Evolutionary conservation across 2,113 vertebrate species (phyloP).

Genomic region (Miniopterus natalensis): DNA sequence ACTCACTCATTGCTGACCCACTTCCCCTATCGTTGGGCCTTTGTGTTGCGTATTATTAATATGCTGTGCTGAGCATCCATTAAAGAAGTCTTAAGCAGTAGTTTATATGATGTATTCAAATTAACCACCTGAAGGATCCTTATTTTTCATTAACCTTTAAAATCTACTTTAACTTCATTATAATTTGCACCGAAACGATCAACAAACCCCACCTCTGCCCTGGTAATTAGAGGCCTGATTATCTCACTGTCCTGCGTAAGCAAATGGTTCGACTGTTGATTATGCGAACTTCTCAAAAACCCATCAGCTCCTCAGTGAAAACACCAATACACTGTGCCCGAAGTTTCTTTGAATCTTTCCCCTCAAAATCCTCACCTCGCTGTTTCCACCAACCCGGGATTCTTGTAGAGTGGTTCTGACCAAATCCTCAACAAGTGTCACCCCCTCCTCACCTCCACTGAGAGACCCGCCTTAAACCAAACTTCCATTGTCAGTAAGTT

Average conservation of each 20-base stretch:
- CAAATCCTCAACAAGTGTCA: neutral
- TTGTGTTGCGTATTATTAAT: neutral
- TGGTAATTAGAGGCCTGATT: neutral
- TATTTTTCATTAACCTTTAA: conserved; percentile 19
- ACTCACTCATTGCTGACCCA: neutral
- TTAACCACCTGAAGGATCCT: neutral
- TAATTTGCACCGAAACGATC: neutral
- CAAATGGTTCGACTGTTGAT: neutral
- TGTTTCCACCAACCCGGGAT: neutral
- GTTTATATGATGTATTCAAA: neutral
- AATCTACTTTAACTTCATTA: conserved; percentile 5
- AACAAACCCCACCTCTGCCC: neutral
- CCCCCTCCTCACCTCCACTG: neutral
- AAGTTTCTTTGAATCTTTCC: neutral
- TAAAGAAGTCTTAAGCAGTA: neutral
- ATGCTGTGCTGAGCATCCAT: neutral
- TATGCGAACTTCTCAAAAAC: neutral
- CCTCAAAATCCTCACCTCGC: neutral
- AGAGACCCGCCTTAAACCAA: neutral
- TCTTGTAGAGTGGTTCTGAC: neutral
- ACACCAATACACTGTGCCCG: neutral
- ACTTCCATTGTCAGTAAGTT: neutral
- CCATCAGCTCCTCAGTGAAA: neutral
- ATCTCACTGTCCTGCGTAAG: neutral
- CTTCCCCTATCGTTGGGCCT: neutral